Base-by-base conservation (phyloP, 2,797 vertebrate genomes). In the Sebastes elongatus region DNA sequence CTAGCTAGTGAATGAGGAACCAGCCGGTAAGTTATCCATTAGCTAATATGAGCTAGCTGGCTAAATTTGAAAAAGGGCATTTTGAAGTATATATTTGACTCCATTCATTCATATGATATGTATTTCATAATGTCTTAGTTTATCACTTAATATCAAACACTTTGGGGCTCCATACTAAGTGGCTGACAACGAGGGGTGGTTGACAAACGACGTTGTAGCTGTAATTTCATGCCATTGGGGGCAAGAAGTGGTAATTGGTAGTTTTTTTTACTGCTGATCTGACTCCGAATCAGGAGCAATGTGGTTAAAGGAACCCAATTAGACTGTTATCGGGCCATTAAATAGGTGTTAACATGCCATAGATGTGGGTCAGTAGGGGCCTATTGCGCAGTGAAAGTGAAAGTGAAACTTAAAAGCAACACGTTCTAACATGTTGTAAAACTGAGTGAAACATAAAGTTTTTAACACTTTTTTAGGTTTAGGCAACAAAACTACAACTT, bases 81-180 rank as follows among this genome's bases (percentile, higher is more conserved):
- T 55, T 27, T 71, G 11, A 27, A 14, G 10, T 35, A 59, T 53
- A 28, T 16, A 49, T 4, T 67, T 46, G 4, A 69, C 6, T 71
- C 6, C 6, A 20, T 59, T 53, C 14, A 35, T 59, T 55, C 30
- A 30, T 23, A 18, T 13, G 4, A 16, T 59, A 64, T 60, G 28
- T 22, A 71, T 71, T 68, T 65, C 14, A 61, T 18, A 22, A 67
- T 27, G n/a, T 71, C 32, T 25, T 27, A 25, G 32, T 33, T 61
- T 38, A 28, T 78, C 1, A 53, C 11, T 70, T 18, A 9, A 65
- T 49, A 57, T 22, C 28, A 14, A 59, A 64, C 10, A 56, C 1
- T 16, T 42, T 53, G 22, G 23, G 14, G n/a, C 60, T 70, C 72
- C n/a, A 69, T 61, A 68, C 32, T 22, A 25, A 46, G 27, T 56